phyloP scores from a whole-genome alignment of 2,888 invertebrate species.

The Ischnura elegans region DNA sequence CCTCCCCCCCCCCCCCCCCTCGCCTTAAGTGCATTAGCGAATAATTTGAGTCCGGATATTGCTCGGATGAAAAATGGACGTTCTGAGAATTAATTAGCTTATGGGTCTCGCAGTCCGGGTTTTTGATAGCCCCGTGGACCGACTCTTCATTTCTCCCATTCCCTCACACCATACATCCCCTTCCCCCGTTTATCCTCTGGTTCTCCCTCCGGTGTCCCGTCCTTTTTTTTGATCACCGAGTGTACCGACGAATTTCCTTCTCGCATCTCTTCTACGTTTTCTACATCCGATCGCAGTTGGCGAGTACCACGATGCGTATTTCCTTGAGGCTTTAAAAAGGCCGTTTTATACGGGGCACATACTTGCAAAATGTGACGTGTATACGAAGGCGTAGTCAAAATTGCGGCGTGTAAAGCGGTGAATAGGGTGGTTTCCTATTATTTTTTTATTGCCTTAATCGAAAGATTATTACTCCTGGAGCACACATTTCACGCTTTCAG shows the following conservation, averaged over 20 bases:
- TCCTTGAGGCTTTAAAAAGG: too few relatives aligned
- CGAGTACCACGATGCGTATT: too few relatives aligned
- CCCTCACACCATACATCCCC: background rate
- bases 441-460: too few relatives aligned
- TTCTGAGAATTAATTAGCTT: slow-evolving; percentile 66
- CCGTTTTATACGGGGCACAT: too few relatives aligned
- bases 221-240: too few relatives aligned
- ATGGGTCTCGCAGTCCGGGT: slow-evolving; percentile 66
- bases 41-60: slow-evolving; percentile 63
- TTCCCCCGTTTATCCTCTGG: background rate
- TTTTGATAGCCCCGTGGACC: slow-evolving; percentile 64
- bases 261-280: background rate
- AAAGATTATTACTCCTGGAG: too few relatives aligned
- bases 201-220: background rate
- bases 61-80: slow-evolving; percentile 63
- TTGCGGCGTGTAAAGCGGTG: too few relatives aligned
- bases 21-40: slow-evolving; percentile 52
- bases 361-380: too few relatives aligned
- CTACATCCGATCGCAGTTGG: too few relatives aligned
- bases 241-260: background rate
- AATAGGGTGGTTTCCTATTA: too few relatives aligned
- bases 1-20: background rate
- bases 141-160: background rate
- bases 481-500: too few relatives aligned
- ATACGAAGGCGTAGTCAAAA: too few relatives aligned